These are phyloP conservation scores for Cylloceria caligata DNA, from an alignment of 2,888 invertebrate genomes.

Conservation along the genomic window DNA sequence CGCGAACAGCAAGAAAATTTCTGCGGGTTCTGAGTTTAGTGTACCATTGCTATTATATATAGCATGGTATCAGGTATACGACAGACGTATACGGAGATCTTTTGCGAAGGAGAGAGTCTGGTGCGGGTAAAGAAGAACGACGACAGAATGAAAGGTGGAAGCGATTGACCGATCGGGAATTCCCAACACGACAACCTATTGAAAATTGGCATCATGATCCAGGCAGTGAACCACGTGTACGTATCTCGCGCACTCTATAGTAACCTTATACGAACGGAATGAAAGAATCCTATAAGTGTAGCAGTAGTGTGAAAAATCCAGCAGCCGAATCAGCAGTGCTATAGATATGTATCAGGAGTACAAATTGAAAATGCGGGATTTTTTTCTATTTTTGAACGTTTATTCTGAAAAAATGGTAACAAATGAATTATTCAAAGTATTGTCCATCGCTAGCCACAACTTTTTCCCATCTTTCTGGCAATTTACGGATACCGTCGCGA, in stretches of 20 bases:
- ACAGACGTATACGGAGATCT: too few relatives aligned
- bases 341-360: too few relatives aligned
- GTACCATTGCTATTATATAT: constrained; percentile 4
- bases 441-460: too few relatives aligned
- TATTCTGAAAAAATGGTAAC: too few relatives aligned
- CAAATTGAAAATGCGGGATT: too few relatives aligned
- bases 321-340: background rate
- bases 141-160: constrained; percentile 31
- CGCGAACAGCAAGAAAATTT: constrained; percentile 45
- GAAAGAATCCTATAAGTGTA: constrained; percentile 61
- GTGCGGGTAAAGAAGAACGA: constrained; percentile 1
- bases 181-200: constrained; percentile 61
- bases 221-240: constrained; percentile 55
- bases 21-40: constrained; percentile 26
- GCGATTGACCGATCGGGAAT: constrained; percentile 62
- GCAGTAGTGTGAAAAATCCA: too few relatives aligned
- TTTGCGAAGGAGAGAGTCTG: constrained; percentile 1
- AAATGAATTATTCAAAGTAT: too few relatives aligned
- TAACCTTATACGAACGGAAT: constrained; percentile 30
- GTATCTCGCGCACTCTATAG: constrained; percentile 20
- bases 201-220: constrained; percentile 65
- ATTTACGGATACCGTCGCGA: too few relatives aligned
- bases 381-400: too few relatives aligned
- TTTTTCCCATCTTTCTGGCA: too few relatives aligned
- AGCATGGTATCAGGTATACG: constrained; percentile 13